A percentile compares a stretch with the other conserved stretches of the same genome.
phyloP scores from a whole-genome alignment of 1,140 invertebrate species.

The Bombus impatiens region DNA sequence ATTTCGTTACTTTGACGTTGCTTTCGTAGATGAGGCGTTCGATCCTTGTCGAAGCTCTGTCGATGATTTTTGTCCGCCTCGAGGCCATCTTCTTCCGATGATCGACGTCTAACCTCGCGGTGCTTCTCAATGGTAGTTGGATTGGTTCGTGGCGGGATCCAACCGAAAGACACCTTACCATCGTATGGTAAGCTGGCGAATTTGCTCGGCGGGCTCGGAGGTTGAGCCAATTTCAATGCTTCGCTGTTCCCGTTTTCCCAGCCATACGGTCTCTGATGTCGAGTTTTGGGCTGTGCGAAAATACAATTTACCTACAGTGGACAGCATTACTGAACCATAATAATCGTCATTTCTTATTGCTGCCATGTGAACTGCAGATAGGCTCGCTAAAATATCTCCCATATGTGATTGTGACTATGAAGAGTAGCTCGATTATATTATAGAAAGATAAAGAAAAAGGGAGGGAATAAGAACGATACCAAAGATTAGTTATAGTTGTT shows the following conservation, averaged over 20 bases:
- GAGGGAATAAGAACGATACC: too few relatives aligned
- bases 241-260: conserved; percentile 85
- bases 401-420: too few relatives aligned
- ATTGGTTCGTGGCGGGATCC: conserved; percentile 87
- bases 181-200: conserved; percentile 87
- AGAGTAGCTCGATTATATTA: too few relatives aligned
- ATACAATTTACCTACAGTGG: background rate
- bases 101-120: conserved; percentile 88
- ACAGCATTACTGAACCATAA: background rate
- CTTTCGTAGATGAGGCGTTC: conserved; percentile 58
- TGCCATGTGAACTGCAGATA: too few relatives aligned
- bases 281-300: conserved; percentile 86
- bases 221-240: conserved; percentile 82
- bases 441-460: too few relatives aligned
- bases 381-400: too few relatives aligned
- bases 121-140: conserved; percentile 88
- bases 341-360: too few relatives aligned
- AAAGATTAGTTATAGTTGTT: too few relatives aligned
- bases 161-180: conserved; percentile 80
- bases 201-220: conserved; percentile 84
- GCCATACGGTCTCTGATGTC: conserved; percentile 88
- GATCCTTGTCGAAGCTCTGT: conserved; percentile 63
- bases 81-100: conserved; percentile 73
- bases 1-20: conserved; percentile 77
- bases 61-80: conserved; percentile 61